Base-by-base conservation (phyloP, 2,113 vertebrate species). In the Steatornis caripensis region DNA sequence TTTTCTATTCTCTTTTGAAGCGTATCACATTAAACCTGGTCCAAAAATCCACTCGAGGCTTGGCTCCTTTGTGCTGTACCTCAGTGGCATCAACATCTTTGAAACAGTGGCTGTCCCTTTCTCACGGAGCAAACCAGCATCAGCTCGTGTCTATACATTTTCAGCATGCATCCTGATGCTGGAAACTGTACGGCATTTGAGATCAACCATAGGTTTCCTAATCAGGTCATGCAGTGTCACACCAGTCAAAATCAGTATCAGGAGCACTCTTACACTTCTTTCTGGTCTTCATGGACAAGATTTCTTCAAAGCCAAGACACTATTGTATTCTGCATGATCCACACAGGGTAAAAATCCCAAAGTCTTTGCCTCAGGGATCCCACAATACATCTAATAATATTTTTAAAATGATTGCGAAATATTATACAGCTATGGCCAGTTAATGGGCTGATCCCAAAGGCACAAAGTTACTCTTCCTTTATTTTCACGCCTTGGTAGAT, bases 281-380 rank as follows among this genome's bases (percentile, higher is more conserved):
- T 43, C 57, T 83, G 54, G 7, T 41, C 66, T 79, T 12, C 41
- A 54, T 2, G 5, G 87, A 22, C 14, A 48, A 41, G 68, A 37
- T 27, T 57, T 64, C 53, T 79, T 37, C 48, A 76, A 51, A 19
- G 5, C 34, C 48, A 54, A 68, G 18, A 26, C 57, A 24, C 20
- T 41, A 1, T 19, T 74, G 6, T 36, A 8, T 61, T 55, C 23
- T 19, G 15, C 13, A 2, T 60, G 61, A 72, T 48, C 26, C 29
- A 30, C 19, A 5, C 0, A 1, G 34, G 21, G 15, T 21, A 46
- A 26, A 29, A 16, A 6, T n/a, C n/a, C 5, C 9, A 7, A 54
- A 39, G 8, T 18, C 18, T 69, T 72, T 92, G 76, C 32, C 17
- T 36, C 62, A 43, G 23, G 20, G 16, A 87, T 43, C 21, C 36